These are phyloP conservation scores for Tamandua tetradactyla DNA, from an alignment of 2,797 vertebrate species.

Conservation along the genomic window DNA sequence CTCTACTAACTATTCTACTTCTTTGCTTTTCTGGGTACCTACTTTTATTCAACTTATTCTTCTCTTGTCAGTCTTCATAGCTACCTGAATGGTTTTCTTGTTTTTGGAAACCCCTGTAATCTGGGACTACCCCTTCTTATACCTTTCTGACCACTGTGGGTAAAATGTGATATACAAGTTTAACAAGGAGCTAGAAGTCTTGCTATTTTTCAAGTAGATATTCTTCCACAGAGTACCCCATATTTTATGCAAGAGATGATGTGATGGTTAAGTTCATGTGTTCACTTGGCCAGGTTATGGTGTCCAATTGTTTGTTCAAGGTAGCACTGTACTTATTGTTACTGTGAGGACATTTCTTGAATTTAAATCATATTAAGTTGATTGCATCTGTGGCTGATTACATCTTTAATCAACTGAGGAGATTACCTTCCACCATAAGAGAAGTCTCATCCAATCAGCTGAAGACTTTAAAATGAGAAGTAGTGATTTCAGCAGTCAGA, in stretches of 20 bases:
- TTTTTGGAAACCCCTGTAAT: background rate
- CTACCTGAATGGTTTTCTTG: background rate
- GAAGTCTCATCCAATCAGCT: too few species aligned
- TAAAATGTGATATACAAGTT: background rate
- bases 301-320: too few species aligned
- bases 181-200: background rate
- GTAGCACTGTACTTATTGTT: too few species aligned
- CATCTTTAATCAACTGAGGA: too few species aligned
- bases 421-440: too few species aligned
- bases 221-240: background rate
- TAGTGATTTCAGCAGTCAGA: too few species aligned
- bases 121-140: background rate
- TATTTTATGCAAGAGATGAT: background rate
- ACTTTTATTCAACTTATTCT: background rate
- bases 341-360: too few species aligned
- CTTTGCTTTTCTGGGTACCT: background rate
- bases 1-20: background rate
- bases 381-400: too few species aligned
- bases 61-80: background rate
- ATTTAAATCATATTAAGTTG: too few species aligned
- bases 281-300: too few species aligned
- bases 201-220: background rate
- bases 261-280: too few species aligned
- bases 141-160: fast-evolving
- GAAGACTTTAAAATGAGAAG: too few species aligned